A percentile compares a stretch with the other conserved stretches of the same genome.
These are phyloP conservation scores for Numida meleagris DNA, from an alignment of 2,113 vertebrate species.

Conservation along the genomic window DNA sequence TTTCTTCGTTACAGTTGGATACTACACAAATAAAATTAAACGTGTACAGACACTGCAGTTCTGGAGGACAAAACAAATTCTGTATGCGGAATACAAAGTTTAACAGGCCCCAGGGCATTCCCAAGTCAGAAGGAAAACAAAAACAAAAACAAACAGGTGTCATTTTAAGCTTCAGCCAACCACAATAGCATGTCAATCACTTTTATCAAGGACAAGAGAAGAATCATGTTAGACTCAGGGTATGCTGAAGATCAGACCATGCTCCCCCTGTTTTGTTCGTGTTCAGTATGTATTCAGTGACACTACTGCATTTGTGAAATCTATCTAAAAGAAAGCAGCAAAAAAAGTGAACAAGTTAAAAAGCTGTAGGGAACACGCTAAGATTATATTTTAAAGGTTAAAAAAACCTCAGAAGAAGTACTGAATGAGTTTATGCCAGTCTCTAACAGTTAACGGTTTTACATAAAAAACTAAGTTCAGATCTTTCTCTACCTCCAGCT, in stretches of 20 bases:
- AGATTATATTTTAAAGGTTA: not conserved
- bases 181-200: not conserved
- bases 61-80: not conserved
- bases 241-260: not conserved
- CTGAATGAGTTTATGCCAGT: not conserved
- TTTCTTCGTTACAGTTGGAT: not conserved
- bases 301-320: not conserved
- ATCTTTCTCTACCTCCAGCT: not conserved
- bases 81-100: not conserved
- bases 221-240: not conserved
- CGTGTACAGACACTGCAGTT: not conserved
- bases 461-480: not conserved
- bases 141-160: not conserved
- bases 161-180: not conserved
- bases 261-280: not conserved
- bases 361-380: not conserved
- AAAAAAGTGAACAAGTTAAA: not conserved
- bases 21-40: constrained; percentile 6
- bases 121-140: not conserved
- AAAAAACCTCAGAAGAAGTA: not conserved
- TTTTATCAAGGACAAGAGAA: not conserved
- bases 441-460: not conserved
- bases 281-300: not conserved
- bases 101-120: not conserved
- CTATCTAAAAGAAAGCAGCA: not conserved